Percentiles rank a stretch among this genome's conserved stretches.
phyloP scores from a whole-genome alignment of 2,888 invertebrate species.

The Drosophila diplacantha region DNA sequence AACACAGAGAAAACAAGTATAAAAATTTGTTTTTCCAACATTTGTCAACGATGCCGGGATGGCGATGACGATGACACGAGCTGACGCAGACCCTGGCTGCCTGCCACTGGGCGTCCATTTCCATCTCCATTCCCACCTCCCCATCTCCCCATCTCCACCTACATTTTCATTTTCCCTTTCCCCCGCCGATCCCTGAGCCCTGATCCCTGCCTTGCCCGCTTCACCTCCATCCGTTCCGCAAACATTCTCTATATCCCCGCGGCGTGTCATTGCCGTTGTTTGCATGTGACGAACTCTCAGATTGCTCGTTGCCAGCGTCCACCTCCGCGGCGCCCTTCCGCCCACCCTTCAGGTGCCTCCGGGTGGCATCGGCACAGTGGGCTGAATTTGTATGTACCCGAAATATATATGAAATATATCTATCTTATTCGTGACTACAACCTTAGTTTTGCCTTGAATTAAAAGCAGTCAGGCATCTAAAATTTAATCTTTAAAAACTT shows the following conservation, averaged over 20 bases:
- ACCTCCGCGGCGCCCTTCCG: not conserved
- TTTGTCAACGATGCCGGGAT: conserved; percentile 64
- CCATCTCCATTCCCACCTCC: not conserved
- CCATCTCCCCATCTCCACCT: not conserved
- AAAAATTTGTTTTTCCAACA: conserved; percentile 74
- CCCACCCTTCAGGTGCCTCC: conserved; percentile 27
- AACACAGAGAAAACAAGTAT: conserved; percentile 61
- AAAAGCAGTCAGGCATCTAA: not conserved
- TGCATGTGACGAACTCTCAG: conserved; percentile 58
- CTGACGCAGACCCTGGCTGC: conserved; percentile 34
- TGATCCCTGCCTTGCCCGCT: conserved; percentile 12
- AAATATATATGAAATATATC: not conserved
- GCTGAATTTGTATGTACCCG: not conserved
- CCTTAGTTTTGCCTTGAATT: not conserved
- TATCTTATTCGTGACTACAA: not conserved
- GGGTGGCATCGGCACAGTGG: conserved; percentile 30
- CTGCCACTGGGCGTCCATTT: conserved; percentile 35
- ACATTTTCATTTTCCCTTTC: conserved; percentile 13
- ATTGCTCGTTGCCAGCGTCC: conserved; percentile 32
- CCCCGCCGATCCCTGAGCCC: conserved; percentile 5
- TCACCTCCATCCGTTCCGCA: not conserved
- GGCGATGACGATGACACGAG: conserved; percentile 43
- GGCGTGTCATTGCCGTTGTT: conserved; percentile 61
- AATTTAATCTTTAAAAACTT: not conserved
- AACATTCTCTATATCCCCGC: conserved; percentile 31